A percentile compares a stretch with the other conserved stretches of the same genome.
Evolutionary conservation across 2,113 vertebrate species (phyloP).

Genomic region (Chionomys nivalis): DNA sequence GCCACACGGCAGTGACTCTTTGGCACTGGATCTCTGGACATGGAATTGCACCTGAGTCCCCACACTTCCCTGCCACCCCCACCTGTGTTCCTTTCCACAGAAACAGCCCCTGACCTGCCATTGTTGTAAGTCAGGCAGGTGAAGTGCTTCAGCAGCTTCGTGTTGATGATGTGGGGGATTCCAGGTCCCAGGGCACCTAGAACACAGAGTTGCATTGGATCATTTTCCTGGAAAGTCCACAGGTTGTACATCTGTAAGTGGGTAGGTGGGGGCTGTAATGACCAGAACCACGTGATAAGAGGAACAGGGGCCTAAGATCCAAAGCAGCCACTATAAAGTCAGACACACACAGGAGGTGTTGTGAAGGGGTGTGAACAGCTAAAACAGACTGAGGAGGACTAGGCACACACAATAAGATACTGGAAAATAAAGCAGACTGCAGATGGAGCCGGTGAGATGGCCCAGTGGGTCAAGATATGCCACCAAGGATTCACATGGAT

Average conservation of each 20-base stretch:
- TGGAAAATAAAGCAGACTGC: not conserved
- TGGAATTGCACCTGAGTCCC: not conserved
- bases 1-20: not conserved
- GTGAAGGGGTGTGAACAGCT: not conserved
- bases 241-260: not conserved
- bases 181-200: conserved; percentile 84
- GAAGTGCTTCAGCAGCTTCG: conserved; percentile 87
- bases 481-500: not conserved
- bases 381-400: not conserved
- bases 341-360: rapidly evolving
- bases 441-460: not conserved
- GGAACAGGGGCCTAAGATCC: not conserved
- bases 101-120: conserved; percentile 83
- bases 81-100: not conserved
- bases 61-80: not conserved
- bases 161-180: conserved; percentile 84
- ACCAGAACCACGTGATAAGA: not conserved
- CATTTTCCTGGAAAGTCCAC: not conserved
- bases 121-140: conserved; percentile 85
- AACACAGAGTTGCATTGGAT: conserved; percentile 61
- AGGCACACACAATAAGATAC: not conserved
- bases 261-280: not conserved
- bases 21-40: not conserved
- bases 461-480: not conserved
- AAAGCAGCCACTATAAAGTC: not conserved